Percentiles rank a stretch among this genome's conserved stretches.
phyloP scores from a whole-genome alignment of 2,888 invertebrate genomes.

The Chaitophorus viminalis region DNA sequence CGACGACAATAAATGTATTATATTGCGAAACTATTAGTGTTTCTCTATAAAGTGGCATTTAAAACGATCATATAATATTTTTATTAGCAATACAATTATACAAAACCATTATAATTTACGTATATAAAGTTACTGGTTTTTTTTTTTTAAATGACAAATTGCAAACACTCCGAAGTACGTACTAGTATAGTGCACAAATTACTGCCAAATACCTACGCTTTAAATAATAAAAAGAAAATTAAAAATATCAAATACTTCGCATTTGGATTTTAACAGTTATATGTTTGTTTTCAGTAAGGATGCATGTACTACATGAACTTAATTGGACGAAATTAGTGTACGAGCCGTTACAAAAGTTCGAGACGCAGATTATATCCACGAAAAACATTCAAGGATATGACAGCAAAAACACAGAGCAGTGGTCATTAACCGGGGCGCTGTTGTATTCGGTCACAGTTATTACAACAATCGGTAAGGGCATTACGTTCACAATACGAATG shows the following conservation, averaged over 20 bases:
- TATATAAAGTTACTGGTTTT: too few relatives aligned
- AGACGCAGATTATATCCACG: slow-evolving; percentile 81
- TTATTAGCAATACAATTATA: too few relatives aligned
- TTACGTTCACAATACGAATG: not conserved
- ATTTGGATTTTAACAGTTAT: not conserved
- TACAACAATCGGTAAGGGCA: slow-evolving; percentile 83
- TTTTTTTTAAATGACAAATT: too few relatives aligned
- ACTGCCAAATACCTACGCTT: too few relatives aligned
- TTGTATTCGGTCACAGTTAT: slow-evolving; percentile 88
- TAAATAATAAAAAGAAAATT: not conserved
- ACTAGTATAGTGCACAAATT: too few relatives aligned
- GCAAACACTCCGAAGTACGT: too few relatives aligned
- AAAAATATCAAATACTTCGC: not conserved
- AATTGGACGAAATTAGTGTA: slow-evolving; percentile 86
- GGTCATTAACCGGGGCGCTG: slow-evolving; percentile 86
- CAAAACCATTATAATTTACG: too few relatives aligned
- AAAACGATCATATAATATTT: too few relatives aligned
- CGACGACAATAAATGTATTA: too few relatives aligned
- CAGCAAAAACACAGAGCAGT: slow-evolving; percentile 71
- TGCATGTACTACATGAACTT: slow-evolving; percentile 84
- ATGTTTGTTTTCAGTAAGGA: slow-evolving; percentile 72
- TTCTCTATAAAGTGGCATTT: too few relatives aligned
- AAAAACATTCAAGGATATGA: slow-evolving; percentile 71
- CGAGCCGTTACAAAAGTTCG: slow-evolving; percentile 81
- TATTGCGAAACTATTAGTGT: too few relatives aligned